Conservation (phyloP, 2,888 invertebrate species). For the Galerucella nymphaeae region DNA sequence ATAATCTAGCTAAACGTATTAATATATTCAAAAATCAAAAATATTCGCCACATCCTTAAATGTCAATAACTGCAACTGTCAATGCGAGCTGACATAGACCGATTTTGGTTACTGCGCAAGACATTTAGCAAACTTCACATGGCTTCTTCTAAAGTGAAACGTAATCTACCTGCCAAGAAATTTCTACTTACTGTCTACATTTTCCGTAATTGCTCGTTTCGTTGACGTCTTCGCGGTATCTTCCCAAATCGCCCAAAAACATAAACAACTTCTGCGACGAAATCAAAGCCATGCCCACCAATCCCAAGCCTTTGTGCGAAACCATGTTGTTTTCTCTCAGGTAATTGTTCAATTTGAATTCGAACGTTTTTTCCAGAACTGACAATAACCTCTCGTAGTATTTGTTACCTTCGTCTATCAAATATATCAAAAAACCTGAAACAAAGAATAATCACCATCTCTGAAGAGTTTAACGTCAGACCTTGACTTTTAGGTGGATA, state of each 20-base stretch:
- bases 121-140: too few species aligned
- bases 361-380: conserved; percentile 79
- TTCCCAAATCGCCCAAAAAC: conserved; percentile 90
- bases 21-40: too few species aligned
- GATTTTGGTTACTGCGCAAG: too few species aligned
- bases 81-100: too few species aligned
- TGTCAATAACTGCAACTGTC: too few species aligned
- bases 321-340: conserved; percentile 70
- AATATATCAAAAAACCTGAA: conserved; percentile 70
- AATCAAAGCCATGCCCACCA: conserved; percentile 80
- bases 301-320: conserved; percentile 74
- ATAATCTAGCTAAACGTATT: too few species aligned
- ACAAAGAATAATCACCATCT: background rate
- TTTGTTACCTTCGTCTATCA: conserved; percentile 80
- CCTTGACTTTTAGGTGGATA: too few species aligned
- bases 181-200: conserved; percentile 73
- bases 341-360: conserved; percentile 76
- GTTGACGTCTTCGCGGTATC: conserved; percentile 88
- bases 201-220: conserved; percentile 84
- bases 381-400: conserved; percentile 83
- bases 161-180: too few species aligned
- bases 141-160: too few species aligned
- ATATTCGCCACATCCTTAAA: too few species aligned
- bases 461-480: too few species aligned
- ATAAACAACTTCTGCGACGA: conserved; percentile 89